Evolutionary conservation across 1,140 invertebrate genomes (phyloP).

Genomic region (Neotoxoptera formosana): DNA sequence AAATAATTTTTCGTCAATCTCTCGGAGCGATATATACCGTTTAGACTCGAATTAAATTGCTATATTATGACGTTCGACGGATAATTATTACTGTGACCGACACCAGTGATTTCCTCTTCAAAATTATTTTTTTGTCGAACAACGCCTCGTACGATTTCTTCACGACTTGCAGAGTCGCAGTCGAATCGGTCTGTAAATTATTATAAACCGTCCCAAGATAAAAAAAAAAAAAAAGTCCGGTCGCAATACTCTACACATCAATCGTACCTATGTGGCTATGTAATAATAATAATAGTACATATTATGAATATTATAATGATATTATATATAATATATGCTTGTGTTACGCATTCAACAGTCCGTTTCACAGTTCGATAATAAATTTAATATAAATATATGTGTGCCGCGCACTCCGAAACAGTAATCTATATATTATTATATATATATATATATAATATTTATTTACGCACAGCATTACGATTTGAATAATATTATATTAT

Average conservation of each 20-base stretch:
- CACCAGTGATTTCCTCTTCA: not conserved
- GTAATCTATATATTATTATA: slow-evolving; percentile 8
- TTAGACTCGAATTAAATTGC: not conserved
- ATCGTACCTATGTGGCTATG: not conserved
- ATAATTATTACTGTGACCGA: not conserved
- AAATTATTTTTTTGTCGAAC: not conserved
- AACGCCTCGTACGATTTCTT: not conserved
- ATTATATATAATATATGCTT: not conserved
- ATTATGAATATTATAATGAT: not conserved
- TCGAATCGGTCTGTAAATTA: not conserved
- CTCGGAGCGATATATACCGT: not conserved
- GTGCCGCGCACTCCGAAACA: not conserved
- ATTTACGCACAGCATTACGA: not conserved
- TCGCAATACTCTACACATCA: not conserved
- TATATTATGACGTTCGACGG: not conserved
- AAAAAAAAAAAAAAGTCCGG: not conserved
- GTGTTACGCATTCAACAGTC: not conserved
- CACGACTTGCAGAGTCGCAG: not conserved
- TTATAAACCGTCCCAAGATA: not conserved
- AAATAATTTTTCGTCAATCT: not conserved
- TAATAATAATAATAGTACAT: not conserved
- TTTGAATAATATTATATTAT: not conserved
- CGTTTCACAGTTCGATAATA: not conserved
- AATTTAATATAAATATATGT: not conserved
- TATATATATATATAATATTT: no score